Percentiles rank a stretch among this genome's conserved stretches.
Evolutionary conservation across 2,113 vertebrate genomes (phyloP).

Genomic region (Anolis sagrei): DNA sequence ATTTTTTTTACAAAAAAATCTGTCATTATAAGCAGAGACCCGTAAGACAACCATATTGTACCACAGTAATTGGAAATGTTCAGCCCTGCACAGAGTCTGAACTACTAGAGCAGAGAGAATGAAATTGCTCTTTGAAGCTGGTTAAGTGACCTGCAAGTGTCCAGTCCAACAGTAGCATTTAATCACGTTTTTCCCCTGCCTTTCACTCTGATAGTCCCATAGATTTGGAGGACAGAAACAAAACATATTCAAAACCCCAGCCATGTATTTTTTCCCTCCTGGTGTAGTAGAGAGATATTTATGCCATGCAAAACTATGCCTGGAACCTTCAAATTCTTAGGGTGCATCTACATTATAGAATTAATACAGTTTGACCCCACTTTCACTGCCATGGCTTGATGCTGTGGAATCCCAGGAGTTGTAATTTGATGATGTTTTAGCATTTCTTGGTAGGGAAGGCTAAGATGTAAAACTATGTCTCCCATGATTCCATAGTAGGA

Average conservation of each 20-base stretch:
- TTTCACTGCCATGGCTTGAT: too few relatives aligned
- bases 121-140: constrained; percentile 17
- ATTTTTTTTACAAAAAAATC: not conserved
- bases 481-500: too few relatives aligned
- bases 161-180: not conserved
- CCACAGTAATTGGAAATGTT: constrained; percentile 37
- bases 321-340: not conserved
- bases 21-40: constrained; percentile 13
- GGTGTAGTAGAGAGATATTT: not conserved
- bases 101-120: constrained; percentile 25
- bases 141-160: constrained; percentile 25
- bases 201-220: constrained; percentile 13
- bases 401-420: too few relatives aligned
- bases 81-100: constrained; percentile 2
- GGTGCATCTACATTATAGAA: too few relatives aligned
- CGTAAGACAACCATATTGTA: constrained; percentile 28
- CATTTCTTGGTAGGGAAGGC: too few relatives aligned
- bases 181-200: constrained; percentile 1
- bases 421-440: too few relatives aligned
- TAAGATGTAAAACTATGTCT: too few relatives aligned
- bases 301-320: not conserved
- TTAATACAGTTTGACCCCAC: too few relatives aligned
- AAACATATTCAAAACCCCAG: not conserved
- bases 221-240: not conserved
- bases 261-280: not conserved